phyloP scores from a whole-genome alignment of 2,797 vertebrate genomes.

The Premnoplex brunnescens region DNA sequence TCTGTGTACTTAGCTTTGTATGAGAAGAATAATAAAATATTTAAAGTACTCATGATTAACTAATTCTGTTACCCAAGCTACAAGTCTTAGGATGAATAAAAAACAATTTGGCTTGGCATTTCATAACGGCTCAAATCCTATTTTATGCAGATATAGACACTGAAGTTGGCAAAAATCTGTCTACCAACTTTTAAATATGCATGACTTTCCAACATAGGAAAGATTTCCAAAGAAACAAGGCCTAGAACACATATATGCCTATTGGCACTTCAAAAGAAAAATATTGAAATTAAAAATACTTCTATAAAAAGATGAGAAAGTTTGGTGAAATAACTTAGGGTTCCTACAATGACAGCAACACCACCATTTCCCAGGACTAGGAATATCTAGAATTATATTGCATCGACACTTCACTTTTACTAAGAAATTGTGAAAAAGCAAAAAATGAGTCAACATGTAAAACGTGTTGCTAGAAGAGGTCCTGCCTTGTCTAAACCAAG shows the following conservation, averaged over 20 bases:
- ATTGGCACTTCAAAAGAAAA: neutral
- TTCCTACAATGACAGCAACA: neutral
- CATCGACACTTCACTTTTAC: neutral
- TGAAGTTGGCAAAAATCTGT: neutral
- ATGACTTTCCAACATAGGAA: accelerated
- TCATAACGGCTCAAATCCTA: neutral
- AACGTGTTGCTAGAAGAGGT: neutral
- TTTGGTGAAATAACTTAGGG: neutral
- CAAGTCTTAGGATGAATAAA: neutral
- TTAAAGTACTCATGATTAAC: neutral
- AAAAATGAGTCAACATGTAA: neutral
- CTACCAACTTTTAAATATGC: neutral
- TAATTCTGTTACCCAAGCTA: neutral
- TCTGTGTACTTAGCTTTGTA: neutral
- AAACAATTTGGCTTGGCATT: neutral
- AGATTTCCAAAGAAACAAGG: neutral
- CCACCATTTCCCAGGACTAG: neutral
- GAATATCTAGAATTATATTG: neutral
- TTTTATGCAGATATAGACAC: neutral
- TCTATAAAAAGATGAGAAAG: neutral
- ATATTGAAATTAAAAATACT: neutral
- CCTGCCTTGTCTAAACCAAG: neutral
- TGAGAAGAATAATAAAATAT: neutral
- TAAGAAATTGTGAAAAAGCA: neutral
- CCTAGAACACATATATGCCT: neutral